Evolutionary conservation across 2,113 vertebrate genomes (phyloP).

Genomic region (Desmodus rotundus): DNA sequence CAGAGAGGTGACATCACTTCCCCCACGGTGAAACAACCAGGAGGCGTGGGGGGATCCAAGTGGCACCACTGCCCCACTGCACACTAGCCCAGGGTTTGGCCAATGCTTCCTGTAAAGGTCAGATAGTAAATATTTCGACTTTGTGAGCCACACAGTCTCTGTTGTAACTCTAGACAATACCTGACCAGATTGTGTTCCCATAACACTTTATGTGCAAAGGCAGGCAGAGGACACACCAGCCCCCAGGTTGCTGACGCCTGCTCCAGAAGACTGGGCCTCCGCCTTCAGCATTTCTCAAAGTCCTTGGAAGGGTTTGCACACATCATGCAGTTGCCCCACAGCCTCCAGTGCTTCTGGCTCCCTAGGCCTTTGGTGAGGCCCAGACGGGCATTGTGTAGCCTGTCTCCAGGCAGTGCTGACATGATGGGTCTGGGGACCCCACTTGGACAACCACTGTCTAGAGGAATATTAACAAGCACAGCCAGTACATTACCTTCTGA

Average conservation of each 20-base stretch:
- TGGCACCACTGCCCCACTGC: fast-evolving
- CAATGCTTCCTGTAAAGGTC: neutral
- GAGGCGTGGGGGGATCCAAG: neutral
- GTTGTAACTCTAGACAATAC: neutral
- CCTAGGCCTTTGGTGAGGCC: too few species aligned
- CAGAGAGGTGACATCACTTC: too few species aligned
- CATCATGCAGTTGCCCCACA: neutral
- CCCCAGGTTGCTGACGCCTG: neutral
- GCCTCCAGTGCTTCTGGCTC: neutral
- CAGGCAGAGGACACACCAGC: neutral
- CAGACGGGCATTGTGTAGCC: neutral
- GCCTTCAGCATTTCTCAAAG: neutral
- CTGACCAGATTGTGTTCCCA: neutral
- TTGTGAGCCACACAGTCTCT: neutral
- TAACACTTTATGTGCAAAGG: neutral
- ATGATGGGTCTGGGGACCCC: fast-evolving
- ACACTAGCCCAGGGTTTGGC: neutral
- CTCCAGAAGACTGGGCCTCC: neutral
- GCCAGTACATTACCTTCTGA: fast-evolving
- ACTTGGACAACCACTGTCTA: neutral
- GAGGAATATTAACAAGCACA: fast-evolving
- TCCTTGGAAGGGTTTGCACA: neutral
- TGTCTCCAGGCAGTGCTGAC: neutral
- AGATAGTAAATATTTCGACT: neutral
- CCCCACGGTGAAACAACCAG: neutral